These are phyloP conservation scores for Leptinotarsa texana DNA, from an alignment of 1,140 invertebrate species.

Conservation along the genomic window DNA sequence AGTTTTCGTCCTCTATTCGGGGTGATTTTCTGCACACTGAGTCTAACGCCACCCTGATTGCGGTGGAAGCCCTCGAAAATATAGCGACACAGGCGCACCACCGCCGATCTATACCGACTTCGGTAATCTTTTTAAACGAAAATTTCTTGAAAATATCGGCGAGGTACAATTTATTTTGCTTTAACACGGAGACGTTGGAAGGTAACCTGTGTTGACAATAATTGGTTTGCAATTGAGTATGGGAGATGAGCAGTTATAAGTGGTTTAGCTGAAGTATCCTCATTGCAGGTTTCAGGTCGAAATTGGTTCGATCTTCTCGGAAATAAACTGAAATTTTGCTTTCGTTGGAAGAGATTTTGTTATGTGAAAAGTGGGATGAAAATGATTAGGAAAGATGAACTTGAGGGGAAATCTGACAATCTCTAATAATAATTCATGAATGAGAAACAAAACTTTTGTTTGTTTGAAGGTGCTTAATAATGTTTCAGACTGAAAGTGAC, in stretches of 20 bases:
- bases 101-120: slow-evolving; percentile 25
- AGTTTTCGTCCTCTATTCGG: slow-evolving; percentile 14
- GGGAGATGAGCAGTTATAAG: neutral
- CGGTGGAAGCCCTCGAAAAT: slow-evolving; percentile 24
- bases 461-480: too few relatives aligned
- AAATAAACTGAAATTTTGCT: neutral
- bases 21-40: slow-evolving; percentile 25
- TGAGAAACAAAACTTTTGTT: too few relatives aligned
- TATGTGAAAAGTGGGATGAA: too few relatives aligned
- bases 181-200: slow-evolving; percentile 2
- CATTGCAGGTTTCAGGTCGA: neutral
- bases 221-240: neutral
- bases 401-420: too few relatives aligned
- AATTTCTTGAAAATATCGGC: slow-evolving; percentile 24
- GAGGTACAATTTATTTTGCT: slow-evolving; percentile 24
- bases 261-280: neutral
- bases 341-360: too few relatives aligned
- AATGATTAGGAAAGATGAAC: too few relatives aligned
- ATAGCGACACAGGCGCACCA: slow-evolving; percentile 25
- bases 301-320: neutral
- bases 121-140: slow-evolving; percentile 25
- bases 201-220: neutral
- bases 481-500: too few relatives aligned
- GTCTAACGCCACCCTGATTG: slow-evolving; percentile 25
- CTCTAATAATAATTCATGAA: too few relatives aligned